Evolutionary conservation across 2,113 vertebrate species (phyloP).

Genomic region (Pseudorectes ferrugineus): DNA sequence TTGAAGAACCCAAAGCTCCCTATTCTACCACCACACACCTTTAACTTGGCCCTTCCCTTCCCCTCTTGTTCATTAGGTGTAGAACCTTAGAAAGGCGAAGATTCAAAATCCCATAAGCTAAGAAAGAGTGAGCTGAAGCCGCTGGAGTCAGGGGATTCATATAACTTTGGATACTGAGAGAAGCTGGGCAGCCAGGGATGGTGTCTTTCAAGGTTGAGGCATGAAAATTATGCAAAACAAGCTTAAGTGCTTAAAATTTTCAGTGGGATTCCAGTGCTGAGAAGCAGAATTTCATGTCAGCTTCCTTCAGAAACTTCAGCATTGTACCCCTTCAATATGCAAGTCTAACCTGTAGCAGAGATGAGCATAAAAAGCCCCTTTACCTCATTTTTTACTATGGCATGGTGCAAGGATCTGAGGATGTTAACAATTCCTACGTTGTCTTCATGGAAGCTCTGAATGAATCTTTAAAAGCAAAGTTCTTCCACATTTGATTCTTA

Average conservation of each 20-base stretch:
- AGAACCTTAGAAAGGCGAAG: neutral
- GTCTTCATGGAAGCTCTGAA: neutral
- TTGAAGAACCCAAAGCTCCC: neutral
- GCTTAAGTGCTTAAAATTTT: neutral
- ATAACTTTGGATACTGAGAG: neutral
- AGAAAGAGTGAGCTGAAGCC: neutral
- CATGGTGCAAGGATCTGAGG: neutral
- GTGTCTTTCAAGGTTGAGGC: neutral
- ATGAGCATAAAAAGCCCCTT: neutral
- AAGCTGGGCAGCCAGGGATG: neutral
- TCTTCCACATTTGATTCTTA: neutral
- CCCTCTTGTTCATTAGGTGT: neutral
- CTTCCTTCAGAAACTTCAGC: neutral
- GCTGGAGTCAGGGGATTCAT: neutral
- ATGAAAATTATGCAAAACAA: neutral
- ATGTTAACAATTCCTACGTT: neutral
- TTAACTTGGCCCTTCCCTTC: neutral
- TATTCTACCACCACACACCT: neutral
- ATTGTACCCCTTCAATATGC: neutral
- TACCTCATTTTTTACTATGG: neutral
- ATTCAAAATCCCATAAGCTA: neutral
- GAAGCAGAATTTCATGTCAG: neutral
- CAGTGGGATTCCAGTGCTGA: neutral
- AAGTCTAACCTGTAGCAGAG: neutral
- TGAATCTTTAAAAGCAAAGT: neutral